These are phyloP conservation scores for Nasonia giraulti DNA, from an alignment of 1,140 invertebrate genomes.

Conservation along the genomic window DNA sequence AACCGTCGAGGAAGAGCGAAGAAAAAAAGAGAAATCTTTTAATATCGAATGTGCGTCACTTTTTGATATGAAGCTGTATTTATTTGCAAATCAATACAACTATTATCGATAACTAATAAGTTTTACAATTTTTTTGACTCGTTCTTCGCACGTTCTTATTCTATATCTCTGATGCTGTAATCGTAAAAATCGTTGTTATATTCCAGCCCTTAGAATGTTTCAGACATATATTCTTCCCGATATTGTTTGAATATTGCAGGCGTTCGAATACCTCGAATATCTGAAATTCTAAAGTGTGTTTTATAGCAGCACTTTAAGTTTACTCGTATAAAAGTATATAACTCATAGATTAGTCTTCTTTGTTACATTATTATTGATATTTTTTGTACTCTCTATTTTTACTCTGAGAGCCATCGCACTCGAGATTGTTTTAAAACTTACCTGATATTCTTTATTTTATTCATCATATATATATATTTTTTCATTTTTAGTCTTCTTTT, in stretches of 20 bases:
- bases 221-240: too few species aligned
- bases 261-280: not conserved
- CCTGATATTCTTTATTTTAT: not conserved
- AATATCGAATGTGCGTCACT: slow-evolving; percentile 50
- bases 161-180: slow-evolving; percentile 17
- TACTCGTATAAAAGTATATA: not conserved
- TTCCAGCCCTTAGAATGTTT: not conserved
- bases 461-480: not conserved
- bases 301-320: not conserved
- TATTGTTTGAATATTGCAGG: slow-evolving; percentile 1
- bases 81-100: slow-evolving; percentile 58
- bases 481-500: not conserved
- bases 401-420: not conserved
- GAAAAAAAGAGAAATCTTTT: slow-evolving; percentile 47
- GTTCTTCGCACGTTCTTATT: slow-evolving; percentile 35
- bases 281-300: not conserved
- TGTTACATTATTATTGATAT: not conserved
- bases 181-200: not conserved
- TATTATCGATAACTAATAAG: slow-evolving; percentile 45
- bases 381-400: not conserved
- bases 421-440: not conserved
- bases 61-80: slow-evolving; percentile 59
- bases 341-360: not conserved
- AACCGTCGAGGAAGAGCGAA: slow-evolving; percentile 42
- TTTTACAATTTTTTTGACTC: slow-evolving; percentile 45